Conservation (phyloP, 2,113 vertebrate species). For the Stomatorhinus ivindoensis region DNA sequence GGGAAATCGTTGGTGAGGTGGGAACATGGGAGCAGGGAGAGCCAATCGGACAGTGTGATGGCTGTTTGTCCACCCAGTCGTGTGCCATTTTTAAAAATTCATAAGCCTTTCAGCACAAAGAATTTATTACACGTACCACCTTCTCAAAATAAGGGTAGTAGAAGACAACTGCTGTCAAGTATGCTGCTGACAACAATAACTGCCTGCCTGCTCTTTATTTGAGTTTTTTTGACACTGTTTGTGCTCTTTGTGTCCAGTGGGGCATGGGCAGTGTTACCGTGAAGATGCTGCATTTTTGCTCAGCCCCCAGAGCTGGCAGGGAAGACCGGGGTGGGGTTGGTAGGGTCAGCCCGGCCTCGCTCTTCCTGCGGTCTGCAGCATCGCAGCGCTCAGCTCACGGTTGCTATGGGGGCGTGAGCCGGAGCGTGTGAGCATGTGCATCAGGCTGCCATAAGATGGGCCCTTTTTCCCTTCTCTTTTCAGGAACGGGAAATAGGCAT, state of each 20-base stretch:
- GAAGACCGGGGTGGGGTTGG: neutral
- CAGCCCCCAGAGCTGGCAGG: neutral
- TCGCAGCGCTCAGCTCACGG: neutral
- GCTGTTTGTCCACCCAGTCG: neutral
- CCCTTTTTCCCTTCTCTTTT: neutral
- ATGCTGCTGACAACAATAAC: neutral
- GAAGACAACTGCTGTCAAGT: neutral
- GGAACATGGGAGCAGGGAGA: neutral
- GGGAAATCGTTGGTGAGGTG: neutral
- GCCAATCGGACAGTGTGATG: neutral
- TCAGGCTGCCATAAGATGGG: neutral
- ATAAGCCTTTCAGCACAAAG: neutral
- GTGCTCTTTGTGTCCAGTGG: neutral
- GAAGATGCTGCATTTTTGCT: slow-evolving; percentile 4
- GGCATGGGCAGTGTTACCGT: neutral
- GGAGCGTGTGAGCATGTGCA: neutral
- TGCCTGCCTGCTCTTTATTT: neutral
- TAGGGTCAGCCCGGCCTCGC: neutral
- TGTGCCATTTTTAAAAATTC: neutral
- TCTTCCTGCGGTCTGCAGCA: neutral
- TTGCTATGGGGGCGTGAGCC: neutral
- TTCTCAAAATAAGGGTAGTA: neutral
- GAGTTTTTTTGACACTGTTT: neutral
- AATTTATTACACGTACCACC: neutral
- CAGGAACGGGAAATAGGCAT: neutral